phyloP scores from a whole-genome alignment of 2,113 vertebrate genomes.

The Pollachius pollachius region DNA sequence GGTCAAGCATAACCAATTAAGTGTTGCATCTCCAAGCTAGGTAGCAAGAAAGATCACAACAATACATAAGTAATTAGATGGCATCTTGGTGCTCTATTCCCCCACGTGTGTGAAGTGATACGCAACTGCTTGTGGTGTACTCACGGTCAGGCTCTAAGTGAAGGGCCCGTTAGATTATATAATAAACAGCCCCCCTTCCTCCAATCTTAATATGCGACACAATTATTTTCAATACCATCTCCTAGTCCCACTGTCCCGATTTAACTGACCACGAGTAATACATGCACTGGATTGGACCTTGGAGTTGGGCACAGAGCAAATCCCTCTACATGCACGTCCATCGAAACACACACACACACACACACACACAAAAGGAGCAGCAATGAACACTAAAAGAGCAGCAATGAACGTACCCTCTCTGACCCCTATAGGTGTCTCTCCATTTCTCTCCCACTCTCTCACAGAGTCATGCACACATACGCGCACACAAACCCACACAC shows the following conservation, averaged over 20 bases:
- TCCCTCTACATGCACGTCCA: no score
- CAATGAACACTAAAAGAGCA: background rate
- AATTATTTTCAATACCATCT: slow-evolving; percentile 13
- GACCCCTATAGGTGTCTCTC: background rate
- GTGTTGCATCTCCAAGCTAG: slow-evolving; percentile 19
- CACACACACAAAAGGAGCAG: background rate
- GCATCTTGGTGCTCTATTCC: slow-evolving; percentile 32
- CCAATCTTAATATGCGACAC: background rate
- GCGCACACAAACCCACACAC: background rate
- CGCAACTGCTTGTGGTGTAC: slow-evolving; percentile 31
- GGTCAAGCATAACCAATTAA: no score
- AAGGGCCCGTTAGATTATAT: slow-evolving; percentile 44
- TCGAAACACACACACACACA: background rate
- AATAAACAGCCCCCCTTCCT: slow-evolving; percentile 25
- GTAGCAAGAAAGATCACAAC: background rate
- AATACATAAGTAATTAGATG: slow-evolving; percentile 33
- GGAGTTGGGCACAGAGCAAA: no score
- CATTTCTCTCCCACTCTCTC: background rate
- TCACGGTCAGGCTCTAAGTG: slow-evolving; percentile 45
- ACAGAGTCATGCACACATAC: slow-evolving; percentile 7
- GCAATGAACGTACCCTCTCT: background rate
- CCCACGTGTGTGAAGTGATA: slow-evolving; percentile 24
- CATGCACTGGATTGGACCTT: no score
- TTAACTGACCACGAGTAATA: no score
- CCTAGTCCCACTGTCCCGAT: no score